phyloP scores from a whole-genome alignment of 2,888 invertebrate genomes.

The Rotaria sp. region DNA sequence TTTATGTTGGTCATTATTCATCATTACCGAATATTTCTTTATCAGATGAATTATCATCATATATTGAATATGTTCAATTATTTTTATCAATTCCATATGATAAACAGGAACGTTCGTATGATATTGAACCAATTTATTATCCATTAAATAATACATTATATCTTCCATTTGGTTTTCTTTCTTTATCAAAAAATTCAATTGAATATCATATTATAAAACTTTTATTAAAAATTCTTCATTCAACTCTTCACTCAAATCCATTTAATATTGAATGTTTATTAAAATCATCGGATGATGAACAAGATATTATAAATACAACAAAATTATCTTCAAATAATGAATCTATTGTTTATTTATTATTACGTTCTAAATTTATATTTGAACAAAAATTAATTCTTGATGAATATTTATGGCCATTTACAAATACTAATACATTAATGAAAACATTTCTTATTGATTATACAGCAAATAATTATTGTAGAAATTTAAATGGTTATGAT shows the following conservation, averaged over 20 bases:
- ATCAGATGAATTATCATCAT: not conserved
- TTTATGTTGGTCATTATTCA: not conserved
- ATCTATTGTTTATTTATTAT: not conserved
- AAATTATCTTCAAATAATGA: not conserved
- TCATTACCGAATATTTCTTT: not conserved
- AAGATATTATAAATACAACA: not conserved
- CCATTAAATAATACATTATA: not conserved
- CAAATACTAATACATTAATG: not conserved
- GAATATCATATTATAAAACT: not conserved
- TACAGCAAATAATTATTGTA: not conserved
- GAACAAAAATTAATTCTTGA: not conserved
- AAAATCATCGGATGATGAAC: not conserved
- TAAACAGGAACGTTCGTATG: not conserved
- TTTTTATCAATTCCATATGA: not conserved
- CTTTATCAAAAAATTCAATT: not conserved
- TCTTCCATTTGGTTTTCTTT: not conserved
- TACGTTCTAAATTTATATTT: not conserved
- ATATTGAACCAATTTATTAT: slow-evolving; percentile 4
- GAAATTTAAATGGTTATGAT: not conserved
- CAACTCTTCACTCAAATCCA: not conserved
- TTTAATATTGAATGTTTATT: not conserved
- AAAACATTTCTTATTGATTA: not conserved
- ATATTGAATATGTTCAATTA: not conserved
- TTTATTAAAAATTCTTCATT: not conserved
- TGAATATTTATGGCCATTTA: slow-evolving; percentile 3